These are phyloP conservation scores for Stegostoma tigrinum DNA, from an alignment of 2,113 vertebrate species.

Conservation along the genomic window DNA sequence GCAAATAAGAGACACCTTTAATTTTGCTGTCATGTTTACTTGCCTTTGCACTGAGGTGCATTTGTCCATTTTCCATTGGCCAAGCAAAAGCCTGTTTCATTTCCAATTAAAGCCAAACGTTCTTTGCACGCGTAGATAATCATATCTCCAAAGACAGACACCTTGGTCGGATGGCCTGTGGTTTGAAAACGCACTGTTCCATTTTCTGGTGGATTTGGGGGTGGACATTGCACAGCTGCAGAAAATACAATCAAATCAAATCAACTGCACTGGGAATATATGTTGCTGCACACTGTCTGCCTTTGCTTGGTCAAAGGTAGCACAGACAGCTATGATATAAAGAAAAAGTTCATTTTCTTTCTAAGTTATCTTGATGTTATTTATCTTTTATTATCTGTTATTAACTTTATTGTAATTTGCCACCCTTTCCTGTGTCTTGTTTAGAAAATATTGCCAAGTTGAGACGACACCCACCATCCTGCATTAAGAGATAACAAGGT, in stretches of 20 bases:
- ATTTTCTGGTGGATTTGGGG: slow-evolving; percentile 57
- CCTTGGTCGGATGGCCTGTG: slow-evolving; percentile 44
- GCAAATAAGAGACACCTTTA: background rate
- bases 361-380: background rate
- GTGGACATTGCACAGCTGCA: slow-evolving; percentile 65
- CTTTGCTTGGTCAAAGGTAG: background rate
- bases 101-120: slow-evolving; percentile 62
- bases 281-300: background rate
- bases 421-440: background rate
- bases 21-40: slow-evolving; percentile 34
- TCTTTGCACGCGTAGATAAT: slow-evolving; percentile 65
- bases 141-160: slow-evolving; percentile 47
- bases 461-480: background rate
- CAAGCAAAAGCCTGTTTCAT: slow-evolving; percentile 59
- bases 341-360: background rate
- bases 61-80: slow-evolving; percentile 66
- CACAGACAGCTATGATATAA: background rate
- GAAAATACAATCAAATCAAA: slow-evolving; percentile 36
- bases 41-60: slow-evolving; percentile 71
- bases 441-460: background rate
- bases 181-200: slow-evolving; percentile 52
- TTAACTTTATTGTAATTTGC: background rate
- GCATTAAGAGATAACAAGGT: too few relatives aligned
- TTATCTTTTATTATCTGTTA: background rate
- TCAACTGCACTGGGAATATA: background rate